Conservation (phyloP, 2,113 vertebrate genomes). For the Sciurus niger region DNA sequence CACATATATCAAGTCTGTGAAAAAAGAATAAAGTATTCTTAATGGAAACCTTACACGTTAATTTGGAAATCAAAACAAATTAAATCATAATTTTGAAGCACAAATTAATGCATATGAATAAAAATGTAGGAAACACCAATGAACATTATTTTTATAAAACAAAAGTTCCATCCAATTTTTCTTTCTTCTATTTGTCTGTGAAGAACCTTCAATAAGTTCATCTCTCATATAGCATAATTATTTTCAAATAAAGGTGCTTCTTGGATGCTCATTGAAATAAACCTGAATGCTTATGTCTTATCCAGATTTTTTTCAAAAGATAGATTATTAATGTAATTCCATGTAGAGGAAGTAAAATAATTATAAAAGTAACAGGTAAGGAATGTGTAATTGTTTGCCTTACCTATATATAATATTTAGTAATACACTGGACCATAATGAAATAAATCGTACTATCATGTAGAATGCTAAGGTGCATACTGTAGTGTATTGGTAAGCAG, state of each 20-base stretch:
- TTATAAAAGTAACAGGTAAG: conserved; percentile 5
- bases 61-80: conserved; percentile 44
- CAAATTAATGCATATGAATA: neutral
- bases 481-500: neutral
- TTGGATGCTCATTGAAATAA: conserved; percentile 54
- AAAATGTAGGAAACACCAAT: neutral
- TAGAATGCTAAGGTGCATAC: neutral
- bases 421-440: neutral
- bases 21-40: neutral
- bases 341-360: conserved; percentile 44
- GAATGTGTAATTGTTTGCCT: conserved; percentile 50
- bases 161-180: neutral
- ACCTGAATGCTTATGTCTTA: conserved; percentile 33
- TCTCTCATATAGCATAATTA: conserved; percentile 31
- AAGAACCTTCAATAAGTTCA: neutral
- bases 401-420: conserved; percentile 23
- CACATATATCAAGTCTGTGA: neutral
- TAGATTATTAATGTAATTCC: conserved; percentile 40
- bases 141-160: neutral
- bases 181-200: neutral
- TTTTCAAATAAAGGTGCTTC: conserved; percentile 49
- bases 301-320: conserved; percentile 13
- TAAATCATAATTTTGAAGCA: neutral
- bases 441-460: conserved; percentile 55
- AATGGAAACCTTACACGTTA: neutral